Percentiles rank a stretch among this genome's conserved stretches.
Conservation (phyloP, 2,113 vertebrate genomes). For the Bambusicola thoracicus region DNA sequence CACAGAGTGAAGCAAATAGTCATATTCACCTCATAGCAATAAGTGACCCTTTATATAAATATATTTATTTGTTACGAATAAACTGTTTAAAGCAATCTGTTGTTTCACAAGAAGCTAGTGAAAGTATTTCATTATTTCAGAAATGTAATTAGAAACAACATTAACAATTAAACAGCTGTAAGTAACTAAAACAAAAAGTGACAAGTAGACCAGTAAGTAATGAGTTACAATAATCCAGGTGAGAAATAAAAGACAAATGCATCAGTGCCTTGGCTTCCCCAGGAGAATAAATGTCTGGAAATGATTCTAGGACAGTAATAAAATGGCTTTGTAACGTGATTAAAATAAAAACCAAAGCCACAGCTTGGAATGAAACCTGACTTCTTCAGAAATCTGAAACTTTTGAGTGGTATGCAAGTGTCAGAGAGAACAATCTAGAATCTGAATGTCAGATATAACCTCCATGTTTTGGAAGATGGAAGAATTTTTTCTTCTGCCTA, state of each 20-base stretch:
- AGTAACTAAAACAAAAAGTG: constrained; percentile 65
- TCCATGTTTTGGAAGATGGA: neutral
- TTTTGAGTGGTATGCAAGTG: neutral
- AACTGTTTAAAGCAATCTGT: constrained; percentile 47
- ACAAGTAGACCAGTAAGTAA: constrained; percentile 68
- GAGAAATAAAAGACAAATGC: constrained; percentile 61
- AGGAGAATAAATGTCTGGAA: constrained; percentile 56
- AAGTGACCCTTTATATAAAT: neutral
- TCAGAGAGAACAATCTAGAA: constrained; percentile 48
- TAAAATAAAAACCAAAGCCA: constrained; percentile 66
- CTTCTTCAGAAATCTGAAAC: constrained; percentile 34
- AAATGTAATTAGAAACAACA: constrained; percentile 67
- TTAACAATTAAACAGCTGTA: constrained; percentile 61
- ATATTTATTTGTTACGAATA: neutral
- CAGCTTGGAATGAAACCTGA: constrained; percentile 27
- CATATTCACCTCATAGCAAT: neutral
- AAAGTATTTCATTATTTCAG: constrained; percentile 46
- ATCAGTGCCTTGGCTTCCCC: constrained; percentile 36
- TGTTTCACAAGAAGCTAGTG: constrained; percentile 23
- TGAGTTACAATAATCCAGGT: constrained; percentile 68
- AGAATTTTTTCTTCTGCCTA: constrained; percentile 9
- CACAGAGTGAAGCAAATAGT: neutral
- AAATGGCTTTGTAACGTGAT: constrained; percentile 57
- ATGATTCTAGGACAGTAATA: constrained; percentile 53
- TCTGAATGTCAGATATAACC: constrained; percentile 13